Base-by-base conservation (phyloP, 1,140 invertebrate species). In the Eciton burchellii region DNA sequence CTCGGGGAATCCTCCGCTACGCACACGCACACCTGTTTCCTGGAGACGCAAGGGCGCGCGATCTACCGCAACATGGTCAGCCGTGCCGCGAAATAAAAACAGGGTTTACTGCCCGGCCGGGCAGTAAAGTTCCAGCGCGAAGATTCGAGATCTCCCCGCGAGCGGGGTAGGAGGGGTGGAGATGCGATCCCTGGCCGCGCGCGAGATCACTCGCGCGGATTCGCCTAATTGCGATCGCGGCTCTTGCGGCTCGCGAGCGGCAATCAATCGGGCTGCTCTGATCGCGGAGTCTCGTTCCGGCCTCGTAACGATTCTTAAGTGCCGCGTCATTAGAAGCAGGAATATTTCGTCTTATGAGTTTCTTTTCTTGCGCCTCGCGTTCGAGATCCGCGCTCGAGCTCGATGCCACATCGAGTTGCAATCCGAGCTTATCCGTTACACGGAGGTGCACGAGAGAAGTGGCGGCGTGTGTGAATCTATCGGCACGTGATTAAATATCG, bases 31-130 rank as follows among this genome's bases (percentile, higher is more conserved):
- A 79, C 74, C 63, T 68, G 74, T 68, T 79, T 68, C 63, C 74
- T 45, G 41, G 47, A 62, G 49, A 35, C 35, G 35, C 35, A 35
- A 76, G 60, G 68, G 49, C 49, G n/a, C 63, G 11, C 63, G 63
- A 70, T 68, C 63, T 70, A 70, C 49, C 74, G 63, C 74, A 79
- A 79, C 70, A 79, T 79, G 49, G 21, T 79, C 74, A 79, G 56
- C 74, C 14, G 63, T 56, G 41, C 49, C 43, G 26, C 72, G 72
- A 79, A 79, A 70, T 79, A 79, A 79, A 79, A 79, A 72, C 49
- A 35, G 6, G 6, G 35, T 72, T 72, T 72, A 72, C 56, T 56
- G 52, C 68, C 68, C 68, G 52, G 35, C 68, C 45, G 45, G 45
- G 24, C 65, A 26, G 47, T 68, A 68, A 68, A 68, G 14, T 68